These are phyloP conservation scores for Sceliomorpha sp. DNA, from an alignment of 2,888 invertebrate genomes.

Conservation along the genomic window DNA sequence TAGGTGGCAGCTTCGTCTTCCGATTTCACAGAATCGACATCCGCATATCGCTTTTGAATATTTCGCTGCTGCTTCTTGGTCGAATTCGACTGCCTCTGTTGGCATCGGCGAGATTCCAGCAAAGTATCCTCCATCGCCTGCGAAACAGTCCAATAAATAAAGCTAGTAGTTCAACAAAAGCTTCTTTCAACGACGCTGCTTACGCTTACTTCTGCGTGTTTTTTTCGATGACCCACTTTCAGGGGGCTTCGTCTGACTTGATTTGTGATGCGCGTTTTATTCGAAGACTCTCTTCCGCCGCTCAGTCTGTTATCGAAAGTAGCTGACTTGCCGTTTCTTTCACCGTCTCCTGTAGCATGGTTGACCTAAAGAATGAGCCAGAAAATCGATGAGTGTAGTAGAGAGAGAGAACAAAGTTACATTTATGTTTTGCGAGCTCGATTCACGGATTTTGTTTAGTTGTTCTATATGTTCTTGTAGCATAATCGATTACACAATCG, in stretches of 20 bases:
- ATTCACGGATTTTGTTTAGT: too few relatives aligned
- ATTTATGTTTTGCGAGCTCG: too few relatives aligned
- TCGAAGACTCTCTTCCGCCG: constrained; percentile 48
- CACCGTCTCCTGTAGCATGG: constrained; percentile 10
- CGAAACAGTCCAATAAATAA: constrained; percentile 17
- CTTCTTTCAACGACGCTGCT: constrained; percentile 9
- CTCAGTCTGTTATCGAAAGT: constrained; percentile 54
- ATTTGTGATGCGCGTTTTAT: constrained; percentile 41
- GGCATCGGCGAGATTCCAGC: constrained; percentile 42
- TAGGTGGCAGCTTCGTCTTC: constrained; percentile 74
- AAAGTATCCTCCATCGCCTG: constrained; percentile 11
- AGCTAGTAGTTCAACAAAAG: constrained; percentile 13
- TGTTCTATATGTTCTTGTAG: too few relatives aligned
- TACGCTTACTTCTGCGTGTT: constrained; percentile 26
- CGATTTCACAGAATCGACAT: constrained; percentile 65
- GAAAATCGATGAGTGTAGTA: constrained; percentile 6
- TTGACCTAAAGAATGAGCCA: constrained; percentile 35
- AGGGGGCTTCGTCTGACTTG: constrained; percentile 30
- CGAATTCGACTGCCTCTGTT: constrained; percentile 56
- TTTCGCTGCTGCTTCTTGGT: constrained; percentile 43
- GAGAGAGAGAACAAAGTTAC: too few relatives aligned
- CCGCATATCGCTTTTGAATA: constrained; percentile 15
- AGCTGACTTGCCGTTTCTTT: constrained; percentile 47
- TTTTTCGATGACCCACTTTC: constrained; percentile 36
- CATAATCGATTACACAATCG: too few relatives aligned